phyloP scores from a whole-genome alignment of 2,113 vertebrate species.

The Isichthys henryi region DNA sequence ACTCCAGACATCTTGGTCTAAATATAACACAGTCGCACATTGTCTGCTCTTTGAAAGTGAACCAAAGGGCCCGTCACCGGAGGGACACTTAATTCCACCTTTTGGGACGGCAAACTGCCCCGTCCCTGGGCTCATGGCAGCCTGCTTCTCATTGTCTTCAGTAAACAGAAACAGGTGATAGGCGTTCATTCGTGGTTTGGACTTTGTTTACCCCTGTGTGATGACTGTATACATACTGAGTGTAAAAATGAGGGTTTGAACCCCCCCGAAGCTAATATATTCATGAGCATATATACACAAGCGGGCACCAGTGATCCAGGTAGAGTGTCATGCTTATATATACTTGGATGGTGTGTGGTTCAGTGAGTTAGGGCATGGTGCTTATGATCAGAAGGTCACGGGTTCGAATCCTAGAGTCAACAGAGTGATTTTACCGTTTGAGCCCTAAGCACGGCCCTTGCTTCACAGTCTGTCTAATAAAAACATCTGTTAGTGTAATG shows the following conservation, averaged over 20 bases:
- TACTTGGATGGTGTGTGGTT: not conserved
- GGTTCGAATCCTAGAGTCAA: not conserved
- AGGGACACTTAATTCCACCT: not conserved
- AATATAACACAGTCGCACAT: not conserved
- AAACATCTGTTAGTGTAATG: not conserved
- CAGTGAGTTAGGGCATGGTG: not conserved
- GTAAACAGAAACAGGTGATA: not conserved
- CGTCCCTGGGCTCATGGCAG: not conserved
- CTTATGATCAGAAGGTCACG: not conserved
- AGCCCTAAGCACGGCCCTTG: not conserved
- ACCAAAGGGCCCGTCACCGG: not conserved
- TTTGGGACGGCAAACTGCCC: not conserved
- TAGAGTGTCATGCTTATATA: not conserved
- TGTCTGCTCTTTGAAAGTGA: not conserved
- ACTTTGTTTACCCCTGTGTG: not conserved
- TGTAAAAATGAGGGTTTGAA: not conserved
- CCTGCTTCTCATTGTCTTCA: not conserved
- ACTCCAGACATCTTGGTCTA: constrained; percentile 1
- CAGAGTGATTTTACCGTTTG: not conserved
- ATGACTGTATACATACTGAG: not conserved
- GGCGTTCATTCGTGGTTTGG: not conserved
- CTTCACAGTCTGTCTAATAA: not conserved
- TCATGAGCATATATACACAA: not conserved
- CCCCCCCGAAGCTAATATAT: not conserved
- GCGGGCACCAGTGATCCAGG: not conserved